Conservation (phyloP, 2,797 vertebrate species). For the Aulostomus chinensis region DNA sequence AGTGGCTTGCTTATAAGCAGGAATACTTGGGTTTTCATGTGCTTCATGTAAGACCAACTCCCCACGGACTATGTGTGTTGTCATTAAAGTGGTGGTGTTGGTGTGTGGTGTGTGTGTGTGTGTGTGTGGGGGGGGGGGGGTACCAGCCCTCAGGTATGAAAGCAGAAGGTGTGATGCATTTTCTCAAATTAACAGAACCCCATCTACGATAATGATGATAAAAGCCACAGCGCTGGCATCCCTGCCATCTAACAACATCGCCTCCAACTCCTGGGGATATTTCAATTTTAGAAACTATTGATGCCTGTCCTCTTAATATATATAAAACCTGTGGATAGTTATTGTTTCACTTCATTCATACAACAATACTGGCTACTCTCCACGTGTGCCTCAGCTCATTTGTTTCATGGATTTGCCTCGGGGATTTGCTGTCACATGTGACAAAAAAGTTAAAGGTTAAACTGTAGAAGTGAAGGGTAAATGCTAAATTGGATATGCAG, state of each 20-base stretch:
- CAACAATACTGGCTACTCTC: conserved; percentile 4
- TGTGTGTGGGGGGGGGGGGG: too few relatives aligned
- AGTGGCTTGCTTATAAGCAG: conserved; percentile 53
- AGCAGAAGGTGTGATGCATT: conserved; percentile 20
- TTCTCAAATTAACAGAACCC: too few relatives aligned
- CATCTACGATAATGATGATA: conserved; percentile 40
- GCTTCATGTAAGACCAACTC: conserved; percentile 32
- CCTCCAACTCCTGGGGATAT: conserved; percentile 64
- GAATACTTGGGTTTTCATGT: conserved; percentile 36
- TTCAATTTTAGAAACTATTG: conserved; percentile 72
- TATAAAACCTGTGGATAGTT: conserved; percentile 58
- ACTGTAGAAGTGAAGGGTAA: not conserved
- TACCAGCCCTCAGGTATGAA: conserved; percentile 55
- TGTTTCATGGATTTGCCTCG: too few relatives aligned
- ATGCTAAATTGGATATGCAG: too few relatives aligned
- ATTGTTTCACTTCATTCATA: conserved; percentile 33
- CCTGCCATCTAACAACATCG: not conserved
- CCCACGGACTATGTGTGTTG: conserved; percentile 24
- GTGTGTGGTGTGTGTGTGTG: too few relatives aligned
- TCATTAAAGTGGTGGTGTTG: conserved; percentile 32
- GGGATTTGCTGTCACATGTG: not conserved
- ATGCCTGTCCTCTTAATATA: conserved; percentile 74
- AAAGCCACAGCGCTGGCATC: conserved; percentile 44
- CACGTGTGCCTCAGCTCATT: conserved; percentile 17
- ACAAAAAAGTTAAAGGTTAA: conserved; percentile 19